Evolutionary conservation across 2,113 vertebrate species (phyloP).

Genomic region (Hippocampus mohnikei): DNA sequence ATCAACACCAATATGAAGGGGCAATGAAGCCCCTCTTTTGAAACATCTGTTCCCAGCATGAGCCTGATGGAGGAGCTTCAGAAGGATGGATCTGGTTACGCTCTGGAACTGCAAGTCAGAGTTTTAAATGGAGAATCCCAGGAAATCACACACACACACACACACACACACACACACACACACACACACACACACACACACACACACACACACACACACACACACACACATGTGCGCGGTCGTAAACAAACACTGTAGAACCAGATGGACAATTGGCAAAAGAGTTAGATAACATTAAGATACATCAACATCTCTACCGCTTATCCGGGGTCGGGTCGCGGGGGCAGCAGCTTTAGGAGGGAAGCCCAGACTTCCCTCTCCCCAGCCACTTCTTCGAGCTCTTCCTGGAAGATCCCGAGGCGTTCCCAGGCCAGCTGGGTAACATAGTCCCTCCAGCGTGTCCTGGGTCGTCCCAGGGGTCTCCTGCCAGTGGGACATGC

Average conservation of each 20-base stretch:
- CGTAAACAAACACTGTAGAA: slow-evolving; percentile 2
- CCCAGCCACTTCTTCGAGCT: too few species aligned
- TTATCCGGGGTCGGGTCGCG: too few species aligned
- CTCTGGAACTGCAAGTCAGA: not conserved
- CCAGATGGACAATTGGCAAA: slow-evolving; percentile 4
- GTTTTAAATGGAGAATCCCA: not conserved
- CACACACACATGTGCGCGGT: not conserved
- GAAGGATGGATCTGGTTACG: not conserved
- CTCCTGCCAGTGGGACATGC: too few species aligned
- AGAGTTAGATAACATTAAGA: not conserved
- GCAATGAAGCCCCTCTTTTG: not conserved
- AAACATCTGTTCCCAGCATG: not conserved
- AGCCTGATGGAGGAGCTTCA: not conserved
- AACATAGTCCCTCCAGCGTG: too few species aligned
- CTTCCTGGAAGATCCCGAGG: too few species aligned
- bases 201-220: too few species aligned
- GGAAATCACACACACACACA: not conserved
- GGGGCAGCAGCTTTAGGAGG: too few species aligned
- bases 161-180: not conserved
- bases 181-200: not conserved
- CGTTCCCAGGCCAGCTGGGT: too few species aligned
- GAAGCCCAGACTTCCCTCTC: too few species aligned
- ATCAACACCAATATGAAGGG: not conserved
- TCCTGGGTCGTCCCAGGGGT: too few species aligned
- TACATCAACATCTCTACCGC: not conserved